Base-by-base conservation (phyloP, 2,888 invertebrate species). In the Serripes groenlandicus region DNA sequence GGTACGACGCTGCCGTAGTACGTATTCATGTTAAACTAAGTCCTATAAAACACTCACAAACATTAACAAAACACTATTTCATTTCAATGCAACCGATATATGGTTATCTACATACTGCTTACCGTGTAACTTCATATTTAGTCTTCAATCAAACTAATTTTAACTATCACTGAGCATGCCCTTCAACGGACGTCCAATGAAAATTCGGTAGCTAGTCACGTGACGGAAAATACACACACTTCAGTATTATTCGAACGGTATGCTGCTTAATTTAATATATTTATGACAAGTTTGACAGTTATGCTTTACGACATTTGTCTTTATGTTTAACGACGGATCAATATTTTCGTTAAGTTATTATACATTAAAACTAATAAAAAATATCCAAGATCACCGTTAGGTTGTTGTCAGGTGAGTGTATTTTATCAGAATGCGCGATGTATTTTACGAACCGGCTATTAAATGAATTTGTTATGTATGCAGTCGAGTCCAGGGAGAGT, bases 1-100 rank as follows among this genome's bases (percentile, higher is more conserved):
- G 88, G 89, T 62, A 90, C 81, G 49, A 90, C 86, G 34, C 83
- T 86, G 37, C 82, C 81, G 62, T 87, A 88, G 71, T 88, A 90
- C 11, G 89, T 82, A 88, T 86, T 90, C 89, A 90, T 75, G 23
- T 11, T 56, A 26, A 66, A 42, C 28, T 34, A n/a, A 66, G 66
- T 66, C 66, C 66, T 0, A 28, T 73, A 37, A 32, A 35, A 37
- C 60, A 35, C 56, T 58, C 35, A 54, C 34, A 11, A 58, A 37
- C 37, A 58, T 26, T 26, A 54, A 52, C 81, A 35, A 68, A 72
- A 64, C 64, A 66, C 72, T 26, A n/a, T 58, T 34, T 49, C 72
- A 72, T 56, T 21, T 23, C 21, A 35, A 42, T 42, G 66, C 66
- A 37, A 66, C 66, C 66, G 66, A 42, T 66, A 66, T 66, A 66